Percentiles rank a stretch among this genome's conserved stretches.
Conservation (phyloP, 2,113 vertebrate genomes). For the Uropsilus gracilis region DNA sequence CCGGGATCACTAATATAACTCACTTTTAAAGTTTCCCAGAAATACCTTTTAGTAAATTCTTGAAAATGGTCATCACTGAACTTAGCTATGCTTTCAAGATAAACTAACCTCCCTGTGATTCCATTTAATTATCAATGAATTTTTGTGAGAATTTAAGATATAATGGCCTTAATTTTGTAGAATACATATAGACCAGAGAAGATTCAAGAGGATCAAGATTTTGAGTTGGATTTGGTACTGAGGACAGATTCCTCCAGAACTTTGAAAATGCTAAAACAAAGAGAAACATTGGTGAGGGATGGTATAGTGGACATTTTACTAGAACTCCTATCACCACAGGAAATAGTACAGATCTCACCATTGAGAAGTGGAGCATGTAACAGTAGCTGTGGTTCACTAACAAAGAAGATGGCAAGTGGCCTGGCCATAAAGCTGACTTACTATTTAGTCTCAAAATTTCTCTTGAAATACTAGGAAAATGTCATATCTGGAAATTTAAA, state of each 20-base stretch:
- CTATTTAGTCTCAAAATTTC: not conserved
- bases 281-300: not conserved
- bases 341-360: not conserved
- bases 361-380: not conserved
- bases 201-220: not conserved
- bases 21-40: not conserved
- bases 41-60: not conserved
- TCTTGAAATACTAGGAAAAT: not conserved
- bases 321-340: not conserved
- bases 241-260: not conserved
- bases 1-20: not conserved
- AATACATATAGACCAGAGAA: not conserved
- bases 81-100: not conserved
- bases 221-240: not conserved
- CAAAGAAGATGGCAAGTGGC: not conserved
- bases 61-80: not conserved
- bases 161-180: not conserved
- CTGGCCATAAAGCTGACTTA: not conserved
- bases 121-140: not conserved
- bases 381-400: not conserved
- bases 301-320: not conserved
- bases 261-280: not conserved
- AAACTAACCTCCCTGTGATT: not conserved
- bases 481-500: not conserved
- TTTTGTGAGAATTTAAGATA: not conserved